A percentile compares a stretch with the other conserved stretches of the same genome.
Conservation (phyloP, 2,888 invertebrate species). For the Eristalis arbustorum region DNA sequence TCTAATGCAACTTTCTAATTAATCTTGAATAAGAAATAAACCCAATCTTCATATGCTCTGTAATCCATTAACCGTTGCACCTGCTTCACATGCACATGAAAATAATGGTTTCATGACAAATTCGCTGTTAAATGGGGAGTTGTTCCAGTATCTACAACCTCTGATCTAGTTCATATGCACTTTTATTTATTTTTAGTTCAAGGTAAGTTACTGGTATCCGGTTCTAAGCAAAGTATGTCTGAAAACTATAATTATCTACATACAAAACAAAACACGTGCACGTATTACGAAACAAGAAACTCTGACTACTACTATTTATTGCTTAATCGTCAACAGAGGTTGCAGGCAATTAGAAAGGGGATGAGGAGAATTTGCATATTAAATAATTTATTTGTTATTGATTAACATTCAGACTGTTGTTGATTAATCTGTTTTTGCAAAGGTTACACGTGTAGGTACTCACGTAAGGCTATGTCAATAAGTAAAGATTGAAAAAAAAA, state of each 20-base stretch:
- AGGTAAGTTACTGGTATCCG: neutral
- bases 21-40: neutral
- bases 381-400: constrained; percentile 23
- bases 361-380: constrained; percentile 8
- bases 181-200: neutral
- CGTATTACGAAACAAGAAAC: neutral
- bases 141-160: neutral
- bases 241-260: neutral
- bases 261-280: neutral
- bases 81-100: neutral
- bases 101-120: neutral
- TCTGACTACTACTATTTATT: constrained; percentile 24
- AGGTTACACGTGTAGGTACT: neutral
- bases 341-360: constrained; percentile 10
- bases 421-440: constrained; percentile 10
- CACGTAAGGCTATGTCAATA: neutral
- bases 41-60: neutral
- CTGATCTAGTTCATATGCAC: neutral
- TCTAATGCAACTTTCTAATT: too few species aligned
- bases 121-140: neutral
- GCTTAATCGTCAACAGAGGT: constrained; percentile 20
- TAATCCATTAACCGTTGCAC: neutral
- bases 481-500: too few species aligned
- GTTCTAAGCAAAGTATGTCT: neutral
- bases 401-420: constrained; percentile 25